These are phyloP conservation scores for Dryobota labecula DNA, from an alignment of 2,888 invertebrate genomes.

Conservation along the genomic window DNA sequence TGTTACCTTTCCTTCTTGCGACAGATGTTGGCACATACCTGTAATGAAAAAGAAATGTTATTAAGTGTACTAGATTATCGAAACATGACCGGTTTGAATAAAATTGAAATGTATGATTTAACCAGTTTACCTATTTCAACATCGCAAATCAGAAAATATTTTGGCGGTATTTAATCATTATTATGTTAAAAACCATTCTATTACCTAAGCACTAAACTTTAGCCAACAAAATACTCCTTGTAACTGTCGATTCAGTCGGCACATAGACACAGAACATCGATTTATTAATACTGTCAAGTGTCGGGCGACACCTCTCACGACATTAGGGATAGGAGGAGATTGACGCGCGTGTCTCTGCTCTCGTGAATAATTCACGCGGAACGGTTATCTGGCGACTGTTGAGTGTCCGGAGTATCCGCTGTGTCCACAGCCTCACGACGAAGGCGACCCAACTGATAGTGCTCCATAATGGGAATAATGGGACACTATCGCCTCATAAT, in stretches of 20 bases:
- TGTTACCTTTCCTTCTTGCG: slow-evolving; percentile 16
- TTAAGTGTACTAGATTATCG: not conserved
- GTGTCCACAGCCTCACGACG: slow-evolving; percentile 43
- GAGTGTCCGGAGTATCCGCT: slow-evolving; percentile 57
- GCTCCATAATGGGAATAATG: slow-evolving; percentile 62
- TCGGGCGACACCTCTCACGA: slow-evolving; percentile 61
- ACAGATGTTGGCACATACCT: slow-evolving; percentile 70
- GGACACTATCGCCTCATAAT: slow-evolving; percentile 59
- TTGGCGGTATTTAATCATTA: not conserved
- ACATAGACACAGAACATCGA: slow-evolving; percentile 47
- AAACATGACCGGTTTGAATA: not conserved
- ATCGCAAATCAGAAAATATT: not conserved
- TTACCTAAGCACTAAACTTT: slow-evolving; percentile 16
- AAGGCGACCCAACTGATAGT: slow-evolving; percentile 46
- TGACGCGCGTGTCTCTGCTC: slow-evolving; percentile 64
- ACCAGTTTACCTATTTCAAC: not conserved
- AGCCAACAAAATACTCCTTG: slow-evolving; percentile 26
- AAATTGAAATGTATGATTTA: not conserved
- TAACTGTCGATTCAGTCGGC: slow-evolving; percentile 36
- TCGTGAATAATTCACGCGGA: slow-evolving; percentile 73
- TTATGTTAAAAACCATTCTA: slow-evolving; percentile 8
- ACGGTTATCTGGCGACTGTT: slow-evolving; percentile 63
- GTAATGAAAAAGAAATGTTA: slow-evolving; percentile 65
- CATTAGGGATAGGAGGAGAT: slow-evolving; percentile 64
- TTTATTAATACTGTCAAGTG: slow-evolving; percentile 68